Conservation (phyloP, 2,113 vertebrate genomes). For the Calypte anna region DNA sequence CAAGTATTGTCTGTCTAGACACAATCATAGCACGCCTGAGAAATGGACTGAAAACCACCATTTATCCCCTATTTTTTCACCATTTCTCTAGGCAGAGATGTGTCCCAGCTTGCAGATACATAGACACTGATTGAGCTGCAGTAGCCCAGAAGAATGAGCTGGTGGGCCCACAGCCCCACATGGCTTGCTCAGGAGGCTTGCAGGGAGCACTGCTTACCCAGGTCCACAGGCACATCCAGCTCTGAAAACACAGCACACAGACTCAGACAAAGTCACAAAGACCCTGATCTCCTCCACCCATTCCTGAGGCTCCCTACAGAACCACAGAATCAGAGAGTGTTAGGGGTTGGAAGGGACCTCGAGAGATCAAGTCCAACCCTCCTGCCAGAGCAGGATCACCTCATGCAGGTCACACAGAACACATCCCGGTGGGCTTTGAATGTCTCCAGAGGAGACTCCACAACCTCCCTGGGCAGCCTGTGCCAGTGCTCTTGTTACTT, state of each 20-base stretch:
- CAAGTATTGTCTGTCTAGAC: slow-evolving; percentile 38
- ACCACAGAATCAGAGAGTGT: too few relatives aligned
- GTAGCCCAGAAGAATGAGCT: not conserved
- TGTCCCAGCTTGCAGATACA: not conserved
- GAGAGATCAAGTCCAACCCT: too few relatives aligned
- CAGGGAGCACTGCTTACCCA: fast-evolving
- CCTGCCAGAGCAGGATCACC: too few relatives aligned
- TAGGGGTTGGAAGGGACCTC: too few relatives aligned
- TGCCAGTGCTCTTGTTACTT: too few relatives aligned
- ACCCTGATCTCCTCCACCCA: not conserved
- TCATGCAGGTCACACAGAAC: too few relatives aligned
- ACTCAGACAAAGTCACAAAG: not conserved
- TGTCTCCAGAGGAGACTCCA: too few relatives aligned
- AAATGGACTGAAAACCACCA: not conserved
- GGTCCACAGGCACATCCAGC: too few relatives aligned
- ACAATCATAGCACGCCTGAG: not conserved
- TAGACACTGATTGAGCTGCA: not conserved
- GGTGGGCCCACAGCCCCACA: not conserved
- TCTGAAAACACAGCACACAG: fast-evolving
- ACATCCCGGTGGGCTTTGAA: too few relatives aligned
- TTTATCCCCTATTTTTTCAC: not conserved
- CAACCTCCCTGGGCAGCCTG: too few relatives aligned
- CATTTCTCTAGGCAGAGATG: not conserved
- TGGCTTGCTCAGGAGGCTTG: not conserved
- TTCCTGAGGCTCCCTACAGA: not conserved